Base-by-base conservation (phyloP, 2,888 invertebrate genomes). In the Keiferia lycopersicella region DNA sequence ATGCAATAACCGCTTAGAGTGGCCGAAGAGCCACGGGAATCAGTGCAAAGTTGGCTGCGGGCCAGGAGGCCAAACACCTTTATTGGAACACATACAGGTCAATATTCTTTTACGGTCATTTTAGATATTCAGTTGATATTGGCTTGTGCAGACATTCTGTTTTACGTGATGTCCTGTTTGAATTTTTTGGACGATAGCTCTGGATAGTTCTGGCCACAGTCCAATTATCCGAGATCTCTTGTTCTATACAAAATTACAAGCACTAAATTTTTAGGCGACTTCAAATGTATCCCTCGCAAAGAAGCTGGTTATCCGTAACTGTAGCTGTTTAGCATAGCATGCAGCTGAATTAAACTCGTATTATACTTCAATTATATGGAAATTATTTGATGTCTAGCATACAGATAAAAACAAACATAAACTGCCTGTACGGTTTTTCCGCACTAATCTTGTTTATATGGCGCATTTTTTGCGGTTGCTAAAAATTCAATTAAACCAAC, bases 1-100 rank as follows among this genome's bases (percentile, higher is more conserved):
- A 80, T 74, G 78, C 78, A 78, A 80, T 83, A 76, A 80, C 77
- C 79, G 76, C 76, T 75, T 76, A 75, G 76, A 75, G 72, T 71
- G 72, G 73, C 68, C 67, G 30, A 66, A 69, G 72, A 73, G 77
- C 72, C 72, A 73, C 75, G 74, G 75, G 77, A 80, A 79, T 79
- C 77, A 72, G 75, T 73, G 75, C 73, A 74, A 66, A 69, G 71
- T 73, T 84, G 84, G 85, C 83, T 34, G 51, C 30, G 60, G 61
- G 79, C 84, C 85, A 83, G 71, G 68, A 71, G 70, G 71, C 71
- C 70, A 73, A 73, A 71, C 78, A 78, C 81, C 82, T 82, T 75
- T 65, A 66, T 68, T 67, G 65, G 71, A 69, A 69, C 67, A 76
- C 70, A 72, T 68, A 74, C 69, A 71, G 71, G 67, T 68, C 67